Percentiles rank a stretch among this genome's conserved stretches.
These are phyloP conservation scores for Notospermus geniculatus DNA, from an alignment of 1,140 invertebrate species.

Conservation along the genomic window DNA sequence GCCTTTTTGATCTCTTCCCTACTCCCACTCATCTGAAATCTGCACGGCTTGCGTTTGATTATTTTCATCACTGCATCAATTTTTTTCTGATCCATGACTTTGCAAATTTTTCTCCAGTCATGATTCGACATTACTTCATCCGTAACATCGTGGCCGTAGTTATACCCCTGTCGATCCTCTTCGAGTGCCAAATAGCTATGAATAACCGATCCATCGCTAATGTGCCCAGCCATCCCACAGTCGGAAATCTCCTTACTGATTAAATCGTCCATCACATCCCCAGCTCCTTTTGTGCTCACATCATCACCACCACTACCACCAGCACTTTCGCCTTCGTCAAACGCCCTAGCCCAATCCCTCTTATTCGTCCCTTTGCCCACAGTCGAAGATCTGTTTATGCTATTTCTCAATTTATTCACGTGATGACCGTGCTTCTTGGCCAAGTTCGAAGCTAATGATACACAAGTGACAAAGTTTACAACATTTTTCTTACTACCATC, in stretches of 20 bases:
- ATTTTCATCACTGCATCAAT: conserved; percentile 3
- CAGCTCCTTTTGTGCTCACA: background rate
- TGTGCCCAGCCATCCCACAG: conserved; percentile 9
- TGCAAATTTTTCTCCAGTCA: conserved; percentile 8
- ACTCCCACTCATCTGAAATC: background rate
- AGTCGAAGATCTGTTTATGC: conserved; percentile 2
- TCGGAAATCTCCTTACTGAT: conserved; percentile 7
- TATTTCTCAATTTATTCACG: conserved; percentile 9
- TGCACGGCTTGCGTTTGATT: background rate
- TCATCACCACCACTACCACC: background rate
- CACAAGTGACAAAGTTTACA: conserved; percentile 10
- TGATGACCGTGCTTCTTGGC: conserved; percentile 10
- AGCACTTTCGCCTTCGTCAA: conserved; percentile 1
- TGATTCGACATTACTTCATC: background rate
- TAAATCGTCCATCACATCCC: conserved; percentile 4
- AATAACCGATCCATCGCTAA: conserved; percentile 7
- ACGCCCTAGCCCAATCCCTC: conserved; percentile 1
- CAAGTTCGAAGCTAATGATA: conserved; percentile 1
- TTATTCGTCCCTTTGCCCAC: conserved; percentile 11
- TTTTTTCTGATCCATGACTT: conserved; percentile 4
- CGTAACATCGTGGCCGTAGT: background rate
- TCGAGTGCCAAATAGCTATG: conserved; percentile 9
- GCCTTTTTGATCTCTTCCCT: conserved; percentile 3
- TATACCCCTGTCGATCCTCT: background rate
- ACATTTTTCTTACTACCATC: background rate